Evolutionary conservation across 23 tunicate species (phyloP).

Genomic region (Styela clava): DNA sequence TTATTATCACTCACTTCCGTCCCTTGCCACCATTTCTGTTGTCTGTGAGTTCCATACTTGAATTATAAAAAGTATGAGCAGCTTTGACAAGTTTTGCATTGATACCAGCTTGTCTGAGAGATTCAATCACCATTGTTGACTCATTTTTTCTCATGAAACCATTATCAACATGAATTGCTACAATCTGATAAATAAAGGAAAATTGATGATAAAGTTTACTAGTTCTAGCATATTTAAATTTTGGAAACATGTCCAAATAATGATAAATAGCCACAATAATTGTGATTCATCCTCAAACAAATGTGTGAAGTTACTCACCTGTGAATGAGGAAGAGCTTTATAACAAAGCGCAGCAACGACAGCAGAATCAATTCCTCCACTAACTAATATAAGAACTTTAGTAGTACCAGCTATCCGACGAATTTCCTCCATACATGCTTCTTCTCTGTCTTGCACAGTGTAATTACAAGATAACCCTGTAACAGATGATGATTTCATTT

Average conservation of each 20-base stretch:
- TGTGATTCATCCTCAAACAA: too few relatives aligned
- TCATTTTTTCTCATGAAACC: conserved; percentile 98
- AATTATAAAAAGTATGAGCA: conserved; percentile 72
- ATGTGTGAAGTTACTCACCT: too few relatives aligned
- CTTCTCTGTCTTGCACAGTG: conserved; percentile 62
- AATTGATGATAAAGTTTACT: not conserved
- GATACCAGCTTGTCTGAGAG: conserved; percentile 50
- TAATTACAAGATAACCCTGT: conserved; percentile 67
- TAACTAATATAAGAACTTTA: conserved; percentile 87
- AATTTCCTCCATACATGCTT: conserved; percentile 56
- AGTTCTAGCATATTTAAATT: not conserved
- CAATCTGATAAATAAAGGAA: conserved; percentile 42
- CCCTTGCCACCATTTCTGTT: conserved; percentile 53
- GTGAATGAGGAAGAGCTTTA: conserved; percentile 65
- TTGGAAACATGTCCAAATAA: not conserved
- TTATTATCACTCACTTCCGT: conserved; percentile 55
- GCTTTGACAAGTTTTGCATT: conserved; percentile 73
- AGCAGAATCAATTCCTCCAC: conserved; percentile 96
- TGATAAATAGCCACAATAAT: not conserved
- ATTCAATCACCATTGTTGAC: conserved; percentile 67
- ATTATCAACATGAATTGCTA: conserved; percentile 92
- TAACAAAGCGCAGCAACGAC: conserved; percentile 81
- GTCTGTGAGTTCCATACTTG: conserved; percentile 61
- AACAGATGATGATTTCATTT: not conserved
- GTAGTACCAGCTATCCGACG: conserved; percentile 50